A percentile compares a stretch with the other conserved stretches of the same genome.
phyloP scores from a whole-genome alignment of 2,888 invertebrate species.

The Epistrophella euchroma region DNA sequence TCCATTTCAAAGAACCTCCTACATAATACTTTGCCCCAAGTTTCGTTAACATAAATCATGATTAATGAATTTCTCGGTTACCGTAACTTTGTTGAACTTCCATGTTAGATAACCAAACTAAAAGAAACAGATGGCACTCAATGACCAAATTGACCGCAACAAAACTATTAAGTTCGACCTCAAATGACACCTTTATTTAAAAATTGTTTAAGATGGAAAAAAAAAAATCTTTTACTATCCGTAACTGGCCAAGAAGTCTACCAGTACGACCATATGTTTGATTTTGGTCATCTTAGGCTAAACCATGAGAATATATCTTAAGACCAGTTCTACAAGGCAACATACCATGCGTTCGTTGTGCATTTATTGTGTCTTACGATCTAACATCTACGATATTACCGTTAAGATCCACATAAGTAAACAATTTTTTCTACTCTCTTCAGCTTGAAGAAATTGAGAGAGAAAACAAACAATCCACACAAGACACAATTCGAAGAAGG shows the following conservation, averaged over 20 bases:
- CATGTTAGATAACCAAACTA: constrained; percentile 7
- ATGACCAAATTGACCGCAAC: not conserved
- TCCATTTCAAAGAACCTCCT: constrained; percentile 1
- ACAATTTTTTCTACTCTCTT: constrained; percentile 14
- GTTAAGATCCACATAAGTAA: constrained; percentile 17
- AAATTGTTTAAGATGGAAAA: constrained; percentile 2
- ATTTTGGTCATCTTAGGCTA: not conserved
- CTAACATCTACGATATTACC: constrained; percentile 50
- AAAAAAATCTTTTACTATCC: constrained; percentile 23
- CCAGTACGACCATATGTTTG: constrained; percentile 41
- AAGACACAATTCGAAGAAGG: constrained; percentile 19
- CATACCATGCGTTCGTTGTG: not conserved
- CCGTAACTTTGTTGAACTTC: not conserved
- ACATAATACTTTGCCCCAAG: not conserved
- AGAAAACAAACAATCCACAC: constrained; percentile 14
- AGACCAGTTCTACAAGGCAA: constrained; percentile 23
- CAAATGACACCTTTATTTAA: constrained; percentile 28
- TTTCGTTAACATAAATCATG: not conserved
- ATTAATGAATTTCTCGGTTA: constrained; percentile 1
- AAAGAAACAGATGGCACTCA: constrained; percentile 29
- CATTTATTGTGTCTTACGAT: constrained; percentile 34
- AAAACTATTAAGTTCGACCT: constrained; percentile 35
- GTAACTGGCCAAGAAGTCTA: constrained; percentile 42
- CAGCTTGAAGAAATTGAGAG: constrained; percentile 13
- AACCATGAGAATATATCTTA: constrained; percentile 5